These are phyloP conservation scores for Bombus waltoni DNA, from an alignment of 1,140 invertebrate genomes.

Conservation along the genomic window DNA sequence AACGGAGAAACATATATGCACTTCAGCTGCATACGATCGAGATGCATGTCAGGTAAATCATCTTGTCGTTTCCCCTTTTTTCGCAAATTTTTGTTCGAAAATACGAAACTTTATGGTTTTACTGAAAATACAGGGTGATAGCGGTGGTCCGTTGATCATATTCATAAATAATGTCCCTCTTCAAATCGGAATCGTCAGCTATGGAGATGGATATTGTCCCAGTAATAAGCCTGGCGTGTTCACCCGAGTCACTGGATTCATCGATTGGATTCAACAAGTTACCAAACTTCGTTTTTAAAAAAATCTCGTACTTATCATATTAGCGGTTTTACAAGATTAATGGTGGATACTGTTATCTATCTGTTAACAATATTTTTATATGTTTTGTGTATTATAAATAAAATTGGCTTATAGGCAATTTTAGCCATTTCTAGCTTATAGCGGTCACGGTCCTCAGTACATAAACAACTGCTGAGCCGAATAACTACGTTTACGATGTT, in stretches of 20 bases:
- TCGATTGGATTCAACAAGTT: slow-evolving; percentile 29
- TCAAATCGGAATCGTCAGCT: slow-evolving; percentile 70
- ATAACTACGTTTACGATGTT: too few relatives aligned
- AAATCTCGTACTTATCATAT: neutral
- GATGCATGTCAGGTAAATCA: slow-evolving; percentile 63
- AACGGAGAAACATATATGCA: slow-evolving; percentile 59
- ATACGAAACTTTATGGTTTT: neutral
- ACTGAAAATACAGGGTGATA: slow-evolving; percentile 57
- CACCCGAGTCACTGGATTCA: slow-evolving; percentile 43
- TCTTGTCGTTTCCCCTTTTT: neutral
- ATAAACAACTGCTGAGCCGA: too few relatives aligned
- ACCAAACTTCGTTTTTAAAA: slow-evolving; percentile 11
- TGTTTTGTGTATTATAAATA: slow-evolving; percentile 5
- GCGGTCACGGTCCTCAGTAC: too few relatives aligned
- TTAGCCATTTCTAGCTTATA: too few relatives aligned
- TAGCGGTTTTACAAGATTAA: neutral
- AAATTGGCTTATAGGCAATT: neutral
- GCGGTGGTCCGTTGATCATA: slow-evolving; percentile 65
- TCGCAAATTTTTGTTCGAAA: neutral
- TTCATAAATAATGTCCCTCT: slow-evolving; percentile 22
- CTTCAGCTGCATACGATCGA: slow-evolving; percentile 20
- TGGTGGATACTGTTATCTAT: neutral
- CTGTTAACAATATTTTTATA: too few relatives aligned
- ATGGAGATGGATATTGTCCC: slow-evolving; percentile 66
- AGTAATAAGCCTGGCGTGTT: slow-evolving; percentile 64